These are phyloP conservation scores for Drosophila fulvimacula DNA, from an alignment of 2,888 invertebrate species.

Conservation along the genomic window DNA sequence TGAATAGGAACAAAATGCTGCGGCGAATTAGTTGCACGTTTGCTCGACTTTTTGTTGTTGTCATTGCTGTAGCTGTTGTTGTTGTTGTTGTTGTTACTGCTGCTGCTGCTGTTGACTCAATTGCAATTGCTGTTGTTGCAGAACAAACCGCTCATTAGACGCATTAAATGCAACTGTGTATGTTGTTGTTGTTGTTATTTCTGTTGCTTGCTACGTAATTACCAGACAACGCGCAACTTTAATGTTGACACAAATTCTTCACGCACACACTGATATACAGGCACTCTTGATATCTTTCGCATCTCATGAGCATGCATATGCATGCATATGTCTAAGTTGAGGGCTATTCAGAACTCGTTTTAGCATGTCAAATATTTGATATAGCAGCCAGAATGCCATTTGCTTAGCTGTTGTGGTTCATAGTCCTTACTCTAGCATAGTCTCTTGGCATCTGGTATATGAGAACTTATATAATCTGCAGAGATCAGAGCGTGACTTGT, in stretches of 20 bases:
- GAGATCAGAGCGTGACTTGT: neutral
- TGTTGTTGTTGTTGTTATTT: conserved; percentile 26
- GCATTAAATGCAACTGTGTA: conserved; percentile 69
- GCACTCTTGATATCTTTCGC: conserved; percentile 4
- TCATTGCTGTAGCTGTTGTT: conserved; percentile 10
- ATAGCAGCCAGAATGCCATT: neutral
- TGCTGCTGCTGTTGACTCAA: conserved; percentile 22
- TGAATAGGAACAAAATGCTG: conserved; percentile 54
- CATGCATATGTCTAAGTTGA: conserved; percentile 1
- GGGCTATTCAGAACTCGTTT: conserved; percentile 7
- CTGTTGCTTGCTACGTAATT: conserved; percentile 56
- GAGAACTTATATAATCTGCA: neutral
- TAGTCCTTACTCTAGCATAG: neutral
- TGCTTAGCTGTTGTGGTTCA: neutral
- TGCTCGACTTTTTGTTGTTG: conserved; percentile 53
- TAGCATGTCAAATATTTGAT: conserved; percentile 8
- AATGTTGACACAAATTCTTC: conserved; percentile 65
- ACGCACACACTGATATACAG: conserved; percentile 15
- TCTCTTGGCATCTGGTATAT: neutral
- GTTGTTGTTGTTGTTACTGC: conserved; percentile 15
- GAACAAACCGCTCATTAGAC: conserved; percentile 78
- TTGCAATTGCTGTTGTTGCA: conserved; percentile 58
- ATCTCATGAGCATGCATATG: conserved; percentile 9
- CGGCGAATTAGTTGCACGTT: conserved; percentile 65
- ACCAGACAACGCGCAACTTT: conserved; percentile 62